A percentile compares a stretch with the other conserved stretches of the same genome.
These are phyloP conservation scores for Acrobasis consociella DNA, from an alignment of 2,888 invertebrate species.

Conservation along the genomic window DNA sequence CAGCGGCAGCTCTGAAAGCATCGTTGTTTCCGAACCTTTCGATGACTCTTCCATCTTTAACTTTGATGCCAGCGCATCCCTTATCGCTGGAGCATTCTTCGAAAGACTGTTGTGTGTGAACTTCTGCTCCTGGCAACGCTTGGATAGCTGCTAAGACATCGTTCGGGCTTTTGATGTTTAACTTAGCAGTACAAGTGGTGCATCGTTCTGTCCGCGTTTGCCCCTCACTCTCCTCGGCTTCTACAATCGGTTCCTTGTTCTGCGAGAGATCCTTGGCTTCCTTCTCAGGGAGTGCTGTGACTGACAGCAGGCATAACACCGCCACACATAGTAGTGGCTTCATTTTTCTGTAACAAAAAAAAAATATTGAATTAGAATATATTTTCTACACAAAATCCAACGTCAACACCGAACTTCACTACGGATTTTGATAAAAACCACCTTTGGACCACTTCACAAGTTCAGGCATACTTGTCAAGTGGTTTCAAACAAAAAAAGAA, in stretches of 20 bases:
- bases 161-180: constrained; percentile 55
- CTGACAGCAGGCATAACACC: constrained; percentile 61
- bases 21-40: constrained; percentile 69
- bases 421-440: too few species aligned
- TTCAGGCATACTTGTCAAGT: too few species aligned
- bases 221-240: constrained; percentile 59
- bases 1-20: constrained; percentile 62
- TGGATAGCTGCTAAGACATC: constrained; percentile 59
- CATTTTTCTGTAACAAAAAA: constrained; percentile 72
- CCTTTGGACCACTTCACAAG: too few species aligned
- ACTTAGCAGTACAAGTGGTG: constrained; percentile 54
- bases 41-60: constrained; percentile 70
- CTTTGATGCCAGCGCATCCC: constrained; percentile 75
- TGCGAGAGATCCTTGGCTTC: constrained; percentile 62
- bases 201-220: constrained; percentile 64
- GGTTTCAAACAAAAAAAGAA: too few species aligned
- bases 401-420: too few species aligned
- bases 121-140: constrained; percentile 57
- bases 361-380: constrained; percentile 6
- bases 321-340: constrained; percentile 75
- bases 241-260: constrained; percentile 53
- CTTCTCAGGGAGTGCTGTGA: constrained; percentile 61
- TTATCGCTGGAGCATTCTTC: constrained; percentile 71
- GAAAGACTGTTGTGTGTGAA: constrained; percentile 71
- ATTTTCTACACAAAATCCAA: too few species aligned